Conservation (phyloP, 2,797 vertebrate species). For the Cryptoprocta ferox region DNA sequence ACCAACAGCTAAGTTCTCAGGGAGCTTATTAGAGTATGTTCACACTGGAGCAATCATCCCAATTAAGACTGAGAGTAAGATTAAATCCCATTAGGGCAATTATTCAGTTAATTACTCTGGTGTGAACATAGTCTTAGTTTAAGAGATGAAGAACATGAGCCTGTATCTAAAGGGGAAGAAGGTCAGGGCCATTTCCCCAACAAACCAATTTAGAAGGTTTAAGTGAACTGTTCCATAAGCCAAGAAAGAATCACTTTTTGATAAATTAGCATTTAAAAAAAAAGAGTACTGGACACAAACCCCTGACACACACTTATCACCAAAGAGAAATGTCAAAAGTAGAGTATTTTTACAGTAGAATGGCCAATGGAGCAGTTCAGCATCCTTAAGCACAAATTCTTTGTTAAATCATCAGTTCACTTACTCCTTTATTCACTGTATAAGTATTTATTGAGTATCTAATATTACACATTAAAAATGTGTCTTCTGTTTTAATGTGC, state of each 20-base stretch:
- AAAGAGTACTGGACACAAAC: not conserved
- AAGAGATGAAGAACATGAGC: slow-evolving; percentile 4
- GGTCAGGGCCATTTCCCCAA: slow-evolving; percentile 48
- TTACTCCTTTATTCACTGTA: not conserved
- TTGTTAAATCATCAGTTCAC: not conserved
- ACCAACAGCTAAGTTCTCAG: slow-evolving; percentile 43
- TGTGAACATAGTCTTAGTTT: slow-evolving; percentile 52
- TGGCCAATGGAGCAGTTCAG: not conserved
- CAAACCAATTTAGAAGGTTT: slow-evolving; percentile 71
- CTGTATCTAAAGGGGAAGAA: not conserved
- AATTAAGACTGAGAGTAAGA: slow-evolving; percentile 59
- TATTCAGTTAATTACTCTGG: slow-evolving; percentile 67
- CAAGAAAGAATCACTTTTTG: slow-evolving; percentile 61
- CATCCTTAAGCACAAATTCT: not conserved
- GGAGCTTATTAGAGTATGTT: slow-evolving; percentile 49
- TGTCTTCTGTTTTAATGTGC: not conserved
- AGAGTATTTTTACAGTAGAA: not conserved
- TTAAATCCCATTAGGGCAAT: slow-evolving; percentile 71
- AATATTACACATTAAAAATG: not conserved
- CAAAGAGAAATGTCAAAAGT: not conserved
- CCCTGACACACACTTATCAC: not conserved
- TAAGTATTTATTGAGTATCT: not conserved
- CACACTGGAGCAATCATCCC: slow-evolving; percentile 22
- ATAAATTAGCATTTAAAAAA: slow-evolving; percentile 62
- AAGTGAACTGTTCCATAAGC: slow-evolving; percentile 47